Base-by-base conservation (phyloP, 2,888 invertebrate genomes). In the Gortyna flavago region DNA sequence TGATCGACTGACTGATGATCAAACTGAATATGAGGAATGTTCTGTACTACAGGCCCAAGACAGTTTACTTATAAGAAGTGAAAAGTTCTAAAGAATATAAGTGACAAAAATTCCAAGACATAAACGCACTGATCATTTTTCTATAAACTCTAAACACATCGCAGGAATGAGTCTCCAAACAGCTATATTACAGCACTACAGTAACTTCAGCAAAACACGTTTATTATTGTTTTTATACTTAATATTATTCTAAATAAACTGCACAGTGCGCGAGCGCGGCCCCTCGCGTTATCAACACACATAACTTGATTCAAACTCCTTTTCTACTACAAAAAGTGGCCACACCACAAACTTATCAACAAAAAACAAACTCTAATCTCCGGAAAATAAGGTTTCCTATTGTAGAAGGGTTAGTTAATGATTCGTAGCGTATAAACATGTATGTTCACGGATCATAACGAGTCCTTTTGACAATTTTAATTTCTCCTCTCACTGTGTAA, bases 381-480 rank as follows among this genome's bases (percentile, higher is more conserved):
- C 1, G 4, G 0, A 48, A 8, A 32, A 80, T 76, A 80, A 61
- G 59, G 77, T 76, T 66, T 13, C 38, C 64, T 64, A 7, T 80
- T 0, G 18, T 21, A 13, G 0, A 7, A 11, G 3, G 29, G 1
- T 25, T 21, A 21, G 7, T 61, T 51, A 79, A 32, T 38, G 61
- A 72, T 81, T 74, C 38, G n/a, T n/a, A 48, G 66, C 13, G 1
- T 62, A 80, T 83, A 86, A 86, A 86, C 38, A 69, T 67, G 80
- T 75, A 79, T 65, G 57, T 81, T 79, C 77, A 77, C 54, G 72
- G 57, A 81, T 85, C 84, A 64, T 82, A 88, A 88, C 84, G 85
- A 89, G 80, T 72, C 81, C 84, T 87, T 89, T 89, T 87, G 90
- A 90, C 89, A 89, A 89, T 89, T 90, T 87, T 91, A 91, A 91